Conservation (phyloP, 1,140 invertebrate genomes). For the Neocloeon triangulifer region DNA sequence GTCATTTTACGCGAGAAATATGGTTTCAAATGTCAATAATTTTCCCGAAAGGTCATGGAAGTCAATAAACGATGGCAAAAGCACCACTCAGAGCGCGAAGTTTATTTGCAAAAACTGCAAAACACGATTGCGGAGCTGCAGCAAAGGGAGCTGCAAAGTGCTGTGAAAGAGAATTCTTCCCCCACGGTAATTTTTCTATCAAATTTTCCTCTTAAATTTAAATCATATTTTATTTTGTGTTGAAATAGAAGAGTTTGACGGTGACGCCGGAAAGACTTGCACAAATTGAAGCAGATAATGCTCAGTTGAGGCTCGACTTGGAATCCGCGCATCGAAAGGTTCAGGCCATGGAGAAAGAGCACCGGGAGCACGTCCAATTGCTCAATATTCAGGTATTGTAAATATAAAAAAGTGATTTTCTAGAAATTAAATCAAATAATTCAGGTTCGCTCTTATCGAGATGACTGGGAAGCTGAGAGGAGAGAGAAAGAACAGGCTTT, state of each 20-base stretch:
- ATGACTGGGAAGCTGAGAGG: conserved; percentile 14
- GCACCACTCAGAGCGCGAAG: conserved; percentile 15
- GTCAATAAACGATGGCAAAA: conserved; percentile 16
- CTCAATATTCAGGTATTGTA: conserved; percentile 6
- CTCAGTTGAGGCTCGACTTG: conserved; percentile 4
- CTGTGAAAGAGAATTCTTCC: too few species aligned
- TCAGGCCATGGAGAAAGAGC: conserved; percentile 7
- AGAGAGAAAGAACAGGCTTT: conserved; percentile 11
- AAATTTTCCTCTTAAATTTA: too few species aligned
- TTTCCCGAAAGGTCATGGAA: conserved; percentile 12
- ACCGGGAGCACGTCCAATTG: conserved; percentile 8
- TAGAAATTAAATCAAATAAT: too few species aligned
- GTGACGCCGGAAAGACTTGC: too few species aligned
- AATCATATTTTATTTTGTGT: too few species aligned
- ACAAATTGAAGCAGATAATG: conserved; percentile 1
- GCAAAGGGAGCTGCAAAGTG: too few species aligned
- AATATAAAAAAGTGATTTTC: background rate
- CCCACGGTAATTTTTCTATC: too few species aligned
- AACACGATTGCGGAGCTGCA: conserved; percentile 15
- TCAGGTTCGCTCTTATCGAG: conserved; percentile 11
- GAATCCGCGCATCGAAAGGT: background rate
- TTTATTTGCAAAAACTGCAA: conserved; percentile 14
- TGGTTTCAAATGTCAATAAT: background rate
- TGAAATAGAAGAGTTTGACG: too few species aligned
- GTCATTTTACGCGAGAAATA: too few species aligned